Evolutionary conservation across 2,113 vertebrate genomes (phyloP), one percentile per base, ranked within the genome.

Genomic region (Oryzias celebensis): DNA sequence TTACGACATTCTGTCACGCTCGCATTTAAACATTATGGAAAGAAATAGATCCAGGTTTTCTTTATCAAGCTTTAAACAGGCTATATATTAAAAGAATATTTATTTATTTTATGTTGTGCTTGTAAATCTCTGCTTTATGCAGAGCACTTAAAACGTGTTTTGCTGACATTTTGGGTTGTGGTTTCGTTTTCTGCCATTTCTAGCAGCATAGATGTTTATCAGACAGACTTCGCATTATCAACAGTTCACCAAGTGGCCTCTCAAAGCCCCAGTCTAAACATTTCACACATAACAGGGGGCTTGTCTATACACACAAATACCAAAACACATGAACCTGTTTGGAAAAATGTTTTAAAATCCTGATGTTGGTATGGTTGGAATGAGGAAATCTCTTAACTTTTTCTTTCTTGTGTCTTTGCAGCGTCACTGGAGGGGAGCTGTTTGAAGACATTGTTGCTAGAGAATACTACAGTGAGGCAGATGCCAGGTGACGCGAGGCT

Each of bases 381-480:
- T 28, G 5, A 5, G 26, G 26, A 28, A 28, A 28, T 28, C 26
- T 1, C 51, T n/a, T 14, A 13, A 10, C 3, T 36, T 1, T 52
- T 53, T 26, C 24, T 13, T 68, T 2, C 31, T 1, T 46, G 13
- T 52, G 20, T 78, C n/a, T 49, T 14, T 58, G 59, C 88, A 99
- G 97, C 24, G 96, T 99, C 81, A 99, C 97, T 16, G 97, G 97
- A 8, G 97, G 97, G 61, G 97, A 99, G 83, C 93, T 99, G 68
- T 99, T 99, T 87, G 97, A 99, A 89, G 97, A 98, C 86, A 98
- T 99, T 6, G 97, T 99, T 82, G 97, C 97, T 73, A 92, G 97
- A 91, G 97, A 99, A 82, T 99, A 99, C 90, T 99, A 99, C 90
- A 99, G 97, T 80, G 97, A 99, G 88, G 94, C 97, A 23, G 97